A percentile compares a stretch with the other conserved stretches of the same genome.
Evolutionary conservation across 2,113 vertebrate species (phyloP).

Genomic region (Sinocyclocheilus anshuiensis): DNA sequence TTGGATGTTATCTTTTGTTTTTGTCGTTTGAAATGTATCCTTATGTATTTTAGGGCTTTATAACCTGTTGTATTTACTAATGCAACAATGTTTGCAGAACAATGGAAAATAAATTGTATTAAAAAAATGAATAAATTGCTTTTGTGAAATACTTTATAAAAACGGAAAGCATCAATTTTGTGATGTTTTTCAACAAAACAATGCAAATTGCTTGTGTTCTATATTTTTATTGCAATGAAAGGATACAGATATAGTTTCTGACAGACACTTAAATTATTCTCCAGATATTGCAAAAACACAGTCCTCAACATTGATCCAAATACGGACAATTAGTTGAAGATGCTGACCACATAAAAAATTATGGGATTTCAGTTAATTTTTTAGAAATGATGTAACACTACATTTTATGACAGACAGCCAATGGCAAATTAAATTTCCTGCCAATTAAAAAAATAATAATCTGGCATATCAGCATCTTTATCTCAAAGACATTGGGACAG

Average conservation of each 20-base stretch:
- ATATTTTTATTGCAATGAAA: conserved; percentile 82
- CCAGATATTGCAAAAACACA: conserved; percentile 72
- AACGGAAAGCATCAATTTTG: neutral
- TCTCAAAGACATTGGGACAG: conserved; percentile 53
- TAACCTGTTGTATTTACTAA: neutral
- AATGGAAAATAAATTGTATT: neutral
- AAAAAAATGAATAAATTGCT: neutral
- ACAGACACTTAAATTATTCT: conserved; percentile 80
- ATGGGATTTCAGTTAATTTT: conserved; percentile 54
- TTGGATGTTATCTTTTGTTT: neutral
- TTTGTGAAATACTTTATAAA: neutral
- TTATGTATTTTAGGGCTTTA: neutral
- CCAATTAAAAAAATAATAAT: conserved; percentile 40
- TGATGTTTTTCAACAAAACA: conserved; percentile 5
- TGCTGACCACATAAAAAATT: conserved; percentile 62
- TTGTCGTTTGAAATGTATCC: neutral
- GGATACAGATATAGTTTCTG: conserved; percentile 78
- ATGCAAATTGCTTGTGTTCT: conserved; percentile 60
- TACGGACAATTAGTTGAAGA: conserved; percentile 68
- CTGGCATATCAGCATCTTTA: conserved; percentile 58
- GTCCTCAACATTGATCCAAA: conserved; percentile 70
- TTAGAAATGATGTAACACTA: conserved; percentile 68
- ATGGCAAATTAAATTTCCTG: conserved; percentile 60
- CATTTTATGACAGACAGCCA: conserved; percentile 72
- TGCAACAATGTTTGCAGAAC: neutral